Conservation (phyloP, 2,888 invertebrate genomes). For the Mellilla xanthometata region DNA sequence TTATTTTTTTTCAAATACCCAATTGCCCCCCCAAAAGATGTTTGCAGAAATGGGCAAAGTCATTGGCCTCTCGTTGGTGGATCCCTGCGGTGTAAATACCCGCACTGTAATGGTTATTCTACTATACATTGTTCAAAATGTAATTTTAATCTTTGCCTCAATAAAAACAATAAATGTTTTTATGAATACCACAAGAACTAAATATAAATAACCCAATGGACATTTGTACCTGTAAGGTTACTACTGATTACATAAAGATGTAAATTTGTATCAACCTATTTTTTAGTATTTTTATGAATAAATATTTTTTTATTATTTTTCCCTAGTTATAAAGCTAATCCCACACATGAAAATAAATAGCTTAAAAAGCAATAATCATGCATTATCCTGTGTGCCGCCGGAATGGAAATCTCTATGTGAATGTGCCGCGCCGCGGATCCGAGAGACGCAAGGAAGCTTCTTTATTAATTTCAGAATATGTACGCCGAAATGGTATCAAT, state of each 20-base stretch:
- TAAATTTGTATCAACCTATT: slow-evolving; percentile 21
- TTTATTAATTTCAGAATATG: no score
- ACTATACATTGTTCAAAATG: slow-evolving; percentile 30
- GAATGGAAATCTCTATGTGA: no score
- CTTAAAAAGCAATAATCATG: not conserved
- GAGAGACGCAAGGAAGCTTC: no score
- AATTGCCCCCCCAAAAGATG: slow-evolving; percentile 30
- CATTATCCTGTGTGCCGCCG: no score
- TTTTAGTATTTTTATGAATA: slow-evolving; percentile 9
- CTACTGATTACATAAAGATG: slow-evolving; percentile 21
- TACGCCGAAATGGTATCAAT: no score
- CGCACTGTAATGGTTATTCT: slow-evolving; percentile 31
- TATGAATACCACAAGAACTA: slow-evolving; percentile 21
- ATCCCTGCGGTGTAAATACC: slow-evolving; percentile 32
- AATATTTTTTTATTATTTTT: slow-evolving; percentile 7
- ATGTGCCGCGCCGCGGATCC: no score
- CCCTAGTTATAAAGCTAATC: slow-evolving; percentile 1
- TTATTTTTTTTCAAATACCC: no score
- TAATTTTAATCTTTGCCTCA: slow-evolving; percentile 29
- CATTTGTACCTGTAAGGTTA: slow-evolving; percentile 16
- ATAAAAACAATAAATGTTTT: slow-evolving; percentile 31
- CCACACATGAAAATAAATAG: slow-evolving; percentile 1
- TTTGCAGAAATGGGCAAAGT: slow-evolving; percentile 24
- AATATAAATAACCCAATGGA: slow-evolving; percentile 17
- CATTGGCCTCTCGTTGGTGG: slow-evolving; percentile 32